A percentile compares a stretch with the other conserved stretches of the same genome.
Evolutionary conservation across 2,888 invertebrate species (phyloP).

Genomic region (Notocelia uddmanniana): DNA sequence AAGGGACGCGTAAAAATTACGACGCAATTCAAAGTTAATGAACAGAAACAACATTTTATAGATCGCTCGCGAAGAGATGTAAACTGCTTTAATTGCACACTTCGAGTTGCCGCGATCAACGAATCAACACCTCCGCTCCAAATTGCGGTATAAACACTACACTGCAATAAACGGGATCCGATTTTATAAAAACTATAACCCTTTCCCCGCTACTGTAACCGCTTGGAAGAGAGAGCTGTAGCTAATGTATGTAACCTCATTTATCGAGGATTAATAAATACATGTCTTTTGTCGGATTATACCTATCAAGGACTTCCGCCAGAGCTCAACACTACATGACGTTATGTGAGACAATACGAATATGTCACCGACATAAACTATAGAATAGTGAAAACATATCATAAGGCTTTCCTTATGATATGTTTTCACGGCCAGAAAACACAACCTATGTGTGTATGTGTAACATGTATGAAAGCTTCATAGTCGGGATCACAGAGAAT

Average conservation of each 20-base stretch:
- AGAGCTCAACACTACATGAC: neutral
- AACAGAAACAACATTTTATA: slow-evolving; percentile 78
- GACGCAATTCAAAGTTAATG: slow-evolving; percentile 79
- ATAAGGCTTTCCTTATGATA: too few relatives aligned
- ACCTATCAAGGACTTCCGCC: neutral
- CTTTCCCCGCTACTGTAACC: neutral
- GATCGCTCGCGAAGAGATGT: slow-evolving; percentile 76
- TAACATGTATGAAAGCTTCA: slow-evolving; percentile 5
- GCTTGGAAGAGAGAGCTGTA: neutral
- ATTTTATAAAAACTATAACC: slow-evolving; percentile 49
- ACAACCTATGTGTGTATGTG: neutral
- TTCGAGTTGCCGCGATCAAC: slow-evolving; percentile 63
- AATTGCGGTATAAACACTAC: slow-evolving; percentile 62
- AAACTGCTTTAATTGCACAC: slow-evolving; percentile 77
- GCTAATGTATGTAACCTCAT: neutral
- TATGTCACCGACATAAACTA: neutral
- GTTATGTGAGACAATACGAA: neutral
- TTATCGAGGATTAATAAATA: neutral
- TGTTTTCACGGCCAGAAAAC: neutral
- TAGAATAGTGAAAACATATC: neutral
- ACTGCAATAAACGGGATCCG: slow-evolving; percentile 56
- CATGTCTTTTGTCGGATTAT: neutral
- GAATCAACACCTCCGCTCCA: slow-evolving; percentile 73
- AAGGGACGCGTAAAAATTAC: slow-evolving; percentile 74
- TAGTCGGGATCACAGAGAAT: slow-evolving; percentile 37